Conservation (phyloP, 2,888 invertebrate genomes). For the Caradrina kadenii region DNA sequence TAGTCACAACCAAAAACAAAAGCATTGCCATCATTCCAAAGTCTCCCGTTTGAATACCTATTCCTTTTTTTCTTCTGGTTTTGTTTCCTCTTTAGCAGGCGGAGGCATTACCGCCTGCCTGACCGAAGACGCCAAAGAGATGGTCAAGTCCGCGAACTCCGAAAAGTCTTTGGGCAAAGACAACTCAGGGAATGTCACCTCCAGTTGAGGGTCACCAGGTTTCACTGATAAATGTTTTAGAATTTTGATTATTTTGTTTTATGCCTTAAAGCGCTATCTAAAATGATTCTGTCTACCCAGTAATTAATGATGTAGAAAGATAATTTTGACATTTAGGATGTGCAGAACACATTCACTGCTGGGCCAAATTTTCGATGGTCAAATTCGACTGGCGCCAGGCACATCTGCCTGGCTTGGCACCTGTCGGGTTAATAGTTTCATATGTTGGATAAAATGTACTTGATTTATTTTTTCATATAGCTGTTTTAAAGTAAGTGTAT, state of each 20-base stretch:
- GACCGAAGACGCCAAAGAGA: constrained; percentile 82
- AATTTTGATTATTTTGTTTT: constrained; percentile 50
- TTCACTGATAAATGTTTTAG: constrained; percentile 87
- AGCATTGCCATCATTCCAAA: constrained; percentile 59
- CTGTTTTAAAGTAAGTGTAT: neutral
- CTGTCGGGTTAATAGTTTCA: no score
- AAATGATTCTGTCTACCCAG: neutral
- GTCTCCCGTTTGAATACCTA: constrained; percentile 77
- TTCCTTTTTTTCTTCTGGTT: constrained; percentile 79
- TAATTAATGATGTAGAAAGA: neutral
- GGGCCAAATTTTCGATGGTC: no score
- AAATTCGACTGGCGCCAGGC: no score
- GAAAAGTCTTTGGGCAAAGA: constrained; percentile 91
- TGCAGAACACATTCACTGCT: no score
- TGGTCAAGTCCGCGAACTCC: constrained; percentile 87
- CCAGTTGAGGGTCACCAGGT: constrained; percentile 92
- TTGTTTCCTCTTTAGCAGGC: constrained; percentile 79
- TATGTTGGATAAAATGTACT: neutral
- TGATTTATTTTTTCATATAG: neutral
- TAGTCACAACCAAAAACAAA: constrained; percentile 28
- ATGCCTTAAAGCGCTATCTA: neutral
- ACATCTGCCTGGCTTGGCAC: no score
- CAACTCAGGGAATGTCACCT: constrained; percentile 91
- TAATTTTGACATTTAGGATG: no score
- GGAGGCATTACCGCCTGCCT: constrained; percentile 88